Evolutionary conservation across 2,888 invertebrate genomes (phyloP).

Genomic region (Lithophane ornitopus): DNA sequence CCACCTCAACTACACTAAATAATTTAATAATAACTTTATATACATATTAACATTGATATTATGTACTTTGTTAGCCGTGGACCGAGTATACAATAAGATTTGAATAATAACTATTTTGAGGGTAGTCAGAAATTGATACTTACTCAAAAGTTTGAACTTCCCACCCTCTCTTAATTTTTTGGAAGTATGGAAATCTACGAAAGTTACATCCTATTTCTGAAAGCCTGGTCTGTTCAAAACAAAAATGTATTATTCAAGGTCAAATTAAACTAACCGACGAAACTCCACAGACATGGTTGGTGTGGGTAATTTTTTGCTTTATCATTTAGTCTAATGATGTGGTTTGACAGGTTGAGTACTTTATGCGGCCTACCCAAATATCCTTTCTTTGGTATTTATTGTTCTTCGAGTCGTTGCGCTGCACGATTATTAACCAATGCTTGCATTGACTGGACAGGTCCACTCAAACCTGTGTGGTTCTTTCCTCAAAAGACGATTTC

Average conservation of each 20-base stretch:
- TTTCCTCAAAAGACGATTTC: no score
- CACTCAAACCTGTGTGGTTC: no score
- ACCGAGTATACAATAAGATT: conserved; percentile 28
- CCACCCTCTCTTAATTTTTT: background rate
- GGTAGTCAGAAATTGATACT: background rate
- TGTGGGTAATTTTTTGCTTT: background rate
- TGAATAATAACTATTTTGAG: background rate
- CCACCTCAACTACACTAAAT: conserved; percentile 10
- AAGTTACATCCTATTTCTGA: background rate
- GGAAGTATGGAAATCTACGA: background rate
- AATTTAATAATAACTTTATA: conserved; percentile 43
- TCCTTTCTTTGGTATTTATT: no score
- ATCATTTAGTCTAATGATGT: no score
- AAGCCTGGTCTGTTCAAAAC: background rate
- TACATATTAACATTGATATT: conserved; percentile 55
- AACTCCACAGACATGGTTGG: background rate
- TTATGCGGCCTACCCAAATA: no score
- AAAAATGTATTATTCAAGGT: background rate
- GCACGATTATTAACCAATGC: no score
- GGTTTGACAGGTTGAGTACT: no score
- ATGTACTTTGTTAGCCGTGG: conserved; percentile 33
- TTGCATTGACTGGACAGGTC: no score
- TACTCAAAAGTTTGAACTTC: background rate
- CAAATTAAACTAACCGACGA: background rate
- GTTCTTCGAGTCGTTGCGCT: no score